phyloP scores from a whole-genome alignment of 2,113 vertebrate genomes.

The Lophura nycthemera region DNA sequence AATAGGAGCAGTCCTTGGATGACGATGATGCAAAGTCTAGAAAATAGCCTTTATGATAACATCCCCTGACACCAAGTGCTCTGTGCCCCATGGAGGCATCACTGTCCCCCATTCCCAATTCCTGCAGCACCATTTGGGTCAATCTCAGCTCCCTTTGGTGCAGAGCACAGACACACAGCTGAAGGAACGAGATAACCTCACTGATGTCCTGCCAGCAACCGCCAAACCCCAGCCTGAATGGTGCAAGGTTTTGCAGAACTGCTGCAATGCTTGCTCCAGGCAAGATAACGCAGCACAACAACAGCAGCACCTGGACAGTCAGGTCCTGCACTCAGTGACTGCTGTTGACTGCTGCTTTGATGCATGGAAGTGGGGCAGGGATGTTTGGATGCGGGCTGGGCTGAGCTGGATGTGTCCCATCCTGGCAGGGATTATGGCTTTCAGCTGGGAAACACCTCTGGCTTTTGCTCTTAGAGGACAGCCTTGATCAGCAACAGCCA shows the following conservation, averaged over 20 bases:
- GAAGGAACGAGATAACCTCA: accelerated
- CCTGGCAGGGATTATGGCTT: accelerated
- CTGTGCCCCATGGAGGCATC: accelerated
- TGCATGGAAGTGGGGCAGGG: neutral
- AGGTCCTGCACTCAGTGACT: accelerated
- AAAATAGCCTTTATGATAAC: neutral
- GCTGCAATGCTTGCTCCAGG: neutral
- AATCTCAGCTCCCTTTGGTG: neutral
- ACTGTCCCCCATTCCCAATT: accelerated
- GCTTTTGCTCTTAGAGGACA: neutral
- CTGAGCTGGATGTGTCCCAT: neutral
- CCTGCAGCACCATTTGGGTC: accelerated
- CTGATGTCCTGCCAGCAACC: accelerated
- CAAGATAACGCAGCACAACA: neutral
- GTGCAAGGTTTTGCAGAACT: neutral
- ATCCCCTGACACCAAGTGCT: accelerated
- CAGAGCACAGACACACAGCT: neutral
- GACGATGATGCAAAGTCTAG: neutral
- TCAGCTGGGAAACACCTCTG: neutral
- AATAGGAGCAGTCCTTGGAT: neutral
- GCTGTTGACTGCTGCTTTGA: neutral
- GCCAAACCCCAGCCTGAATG: neutral
- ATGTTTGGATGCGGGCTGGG: neutral
- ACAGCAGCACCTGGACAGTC: neutral
- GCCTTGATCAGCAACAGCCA: neutral